Evolutionary conservation across 2,113 vertebrate species (phyloP), one percentile per base, ranked within the genome.

Genomic region (Pelmatolapia mariae): DNA sequence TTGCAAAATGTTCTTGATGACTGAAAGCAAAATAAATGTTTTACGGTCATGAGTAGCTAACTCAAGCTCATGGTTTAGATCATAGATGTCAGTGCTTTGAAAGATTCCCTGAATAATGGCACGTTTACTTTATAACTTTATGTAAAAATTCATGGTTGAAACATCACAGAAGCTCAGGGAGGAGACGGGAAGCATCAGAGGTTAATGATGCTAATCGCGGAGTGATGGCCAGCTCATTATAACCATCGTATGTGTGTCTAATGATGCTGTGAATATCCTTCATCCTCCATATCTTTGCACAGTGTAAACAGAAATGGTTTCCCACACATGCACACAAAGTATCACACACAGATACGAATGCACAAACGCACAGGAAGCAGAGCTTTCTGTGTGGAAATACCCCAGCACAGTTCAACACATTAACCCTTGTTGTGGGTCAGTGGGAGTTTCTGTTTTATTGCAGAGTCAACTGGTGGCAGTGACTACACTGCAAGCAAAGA

Each of bases 201-300:
- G 86, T 90, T 93, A 94, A 93, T 76, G 84, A 81, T 38, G 91
- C 76, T 90, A 87, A 87, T 92, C n/a, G 16, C 43, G 2, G 82
- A 81, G 36, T 81, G 83, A 92, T 79, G 82, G 78, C 82, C 88
- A 81, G 86, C 83, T 92, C 86, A 86, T 94, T 91, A 80, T 45
- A 29, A 80, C 54, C 71, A 83, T 45, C 84, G 73, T 84, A 82
- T 33, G 19, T 19, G 81, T n/a, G 80, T 89, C 81, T 93, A 91
- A 93, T 92, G 88, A 89, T 53, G 80, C 89, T 83, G 85, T 7
- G 3, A 81, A 31, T 56, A 29, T 86, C 61, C 66, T n/a, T 61
- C 68, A 31, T 66, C 84, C 80, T 16, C 26, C 22, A 26, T 3
- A 36, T 68, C 47, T 19, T 59, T 76, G 61, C 73, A 81, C 38